These are phyloP conservation scores for Pollenia amentaria DNA, from an alignment of 2,888 invertebrate species.

Conservation along the genomic window DNA sequence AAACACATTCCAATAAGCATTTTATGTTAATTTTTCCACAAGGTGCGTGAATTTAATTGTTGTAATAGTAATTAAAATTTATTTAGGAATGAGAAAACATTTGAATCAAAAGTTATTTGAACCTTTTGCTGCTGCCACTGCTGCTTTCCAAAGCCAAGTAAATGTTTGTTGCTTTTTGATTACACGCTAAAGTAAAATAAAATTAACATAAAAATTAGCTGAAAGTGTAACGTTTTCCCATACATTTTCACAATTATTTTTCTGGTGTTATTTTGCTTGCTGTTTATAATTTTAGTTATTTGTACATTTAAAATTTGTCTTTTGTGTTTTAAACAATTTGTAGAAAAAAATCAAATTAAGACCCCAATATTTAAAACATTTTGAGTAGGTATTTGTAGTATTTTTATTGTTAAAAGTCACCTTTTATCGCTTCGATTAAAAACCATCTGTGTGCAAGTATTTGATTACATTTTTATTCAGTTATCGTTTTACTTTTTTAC, in stretches of 20 bases:
- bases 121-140: not conserved
- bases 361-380: not conserved
- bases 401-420: conserved; percentile 9
- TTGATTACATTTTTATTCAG: conserved; percentile 2
- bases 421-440: not conserved
- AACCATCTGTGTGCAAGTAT: not conserved
- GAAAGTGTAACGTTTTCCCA: not conserved
- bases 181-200: not conserved
- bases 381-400: not conserved
- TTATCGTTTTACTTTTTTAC: not conserved
- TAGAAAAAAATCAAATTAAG: not conserved
- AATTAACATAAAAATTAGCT: not conserved
- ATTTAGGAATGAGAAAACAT: not conserved
- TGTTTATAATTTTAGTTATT: not conserved
- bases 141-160: no score
- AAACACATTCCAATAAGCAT: not conserved
- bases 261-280: not conserved
- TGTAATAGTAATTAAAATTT: not conserved
- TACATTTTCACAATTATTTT: not conserved
- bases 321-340: conserved; percentile 8
- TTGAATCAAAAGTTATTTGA: not conserved
- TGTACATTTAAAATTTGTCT: conserved; percentile 2
- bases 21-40: not conserved
- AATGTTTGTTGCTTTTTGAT: no score
- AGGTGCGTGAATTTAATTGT: not conserved